These are phyloP conservation scores for Dipodomys merriami DNA, from an alignment of 2,113 vertebrate genomes.

Conservation along the genomic window DNA sequence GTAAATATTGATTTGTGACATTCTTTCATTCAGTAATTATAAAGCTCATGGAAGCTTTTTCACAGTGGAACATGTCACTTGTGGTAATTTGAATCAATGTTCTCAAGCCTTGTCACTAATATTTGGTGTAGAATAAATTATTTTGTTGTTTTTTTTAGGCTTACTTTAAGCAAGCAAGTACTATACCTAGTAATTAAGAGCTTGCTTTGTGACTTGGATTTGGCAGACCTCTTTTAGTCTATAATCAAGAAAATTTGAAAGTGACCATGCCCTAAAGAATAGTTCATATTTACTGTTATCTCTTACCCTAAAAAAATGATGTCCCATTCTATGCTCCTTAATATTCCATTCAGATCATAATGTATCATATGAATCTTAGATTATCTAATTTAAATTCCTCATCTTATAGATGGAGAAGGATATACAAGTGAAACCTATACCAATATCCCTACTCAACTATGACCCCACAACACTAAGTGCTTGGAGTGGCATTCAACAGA, in stretches of 20 bases:
- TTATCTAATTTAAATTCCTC: constrained; percentile 12
- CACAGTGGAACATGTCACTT: too few species aligned
- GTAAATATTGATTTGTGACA: too few species aligned
- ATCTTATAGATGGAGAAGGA: constrained; percentile 33
- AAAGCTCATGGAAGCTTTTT: too few species aligned
- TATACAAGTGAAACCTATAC: not conserved
- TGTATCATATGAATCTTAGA: not conserved
- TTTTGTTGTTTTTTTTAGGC: too few species aligned
- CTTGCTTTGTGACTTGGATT: not conserved
- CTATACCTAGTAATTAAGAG: not conserved
- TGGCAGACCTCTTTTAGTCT: not conserved
- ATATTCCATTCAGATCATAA: constrained; percentile 3
- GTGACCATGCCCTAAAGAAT: not conserved
- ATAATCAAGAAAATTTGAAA: constrained; percentile 12
- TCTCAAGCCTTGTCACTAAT: too few species aligned
- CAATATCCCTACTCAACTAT: not conserved
- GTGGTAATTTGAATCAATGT: too few species aligned
- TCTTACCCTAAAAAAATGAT: not conserved
- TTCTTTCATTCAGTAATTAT: too few species aligned
- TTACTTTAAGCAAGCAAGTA: too few species aligned
- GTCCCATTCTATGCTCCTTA: not conserved
- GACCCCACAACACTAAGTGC: not conserved
- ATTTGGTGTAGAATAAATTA: too few species aligned
- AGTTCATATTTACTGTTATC: not conserved
- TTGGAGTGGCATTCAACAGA: not conserved